Evolutionary conservation across 2,797 vertebrate genomes (phyloP).

Genomic region (Myioborus melanocephalus): DNA sequence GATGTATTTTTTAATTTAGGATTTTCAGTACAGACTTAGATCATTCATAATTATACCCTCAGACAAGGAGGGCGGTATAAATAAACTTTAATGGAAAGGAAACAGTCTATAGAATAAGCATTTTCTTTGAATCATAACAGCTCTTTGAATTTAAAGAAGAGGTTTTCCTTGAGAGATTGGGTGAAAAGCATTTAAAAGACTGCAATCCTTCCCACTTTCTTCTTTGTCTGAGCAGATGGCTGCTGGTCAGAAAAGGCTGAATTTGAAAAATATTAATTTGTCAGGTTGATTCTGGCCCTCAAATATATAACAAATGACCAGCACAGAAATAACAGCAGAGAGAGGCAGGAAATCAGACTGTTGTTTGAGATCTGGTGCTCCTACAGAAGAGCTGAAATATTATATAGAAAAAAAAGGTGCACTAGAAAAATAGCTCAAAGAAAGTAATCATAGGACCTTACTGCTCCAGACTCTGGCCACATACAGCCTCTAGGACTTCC

Average conservation of each 20-base stretch:
- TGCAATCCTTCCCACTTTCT: neutral
- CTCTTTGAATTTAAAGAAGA: constrained; percentile 38
- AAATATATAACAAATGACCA: neutral
- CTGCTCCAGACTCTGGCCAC: constrained; percentile 12
- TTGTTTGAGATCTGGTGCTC: neutral
- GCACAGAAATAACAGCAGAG: constrained; percentile 7
- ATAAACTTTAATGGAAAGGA: constrained; percentile 67
- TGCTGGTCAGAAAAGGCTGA: constrained; percentile 32
- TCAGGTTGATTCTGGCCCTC: neutral
- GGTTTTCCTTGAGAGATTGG: constrained; percentile 6
- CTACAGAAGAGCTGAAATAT: neutral
- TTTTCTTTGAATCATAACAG: constrained; percentile 58
- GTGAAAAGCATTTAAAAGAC: constrained; percentile 48
- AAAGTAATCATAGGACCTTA: neutral
- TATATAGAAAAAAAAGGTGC: neutral
- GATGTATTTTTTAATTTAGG: constrained; percentile 67
- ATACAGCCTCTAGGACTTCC: neutral
- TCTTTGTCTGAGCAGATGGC: constrained; percentile 45
- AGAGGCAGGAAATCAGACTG: neutral
- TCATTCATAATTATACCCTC: constrained; percentile 64
- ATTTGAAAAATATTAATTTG: constrained; percentile 6
- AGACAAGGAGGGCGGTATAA: constrained; percentile 56
- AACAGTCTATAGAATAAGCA: constrained; percentile 51
- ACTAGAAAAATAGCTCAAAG: constrained; percentile 4
- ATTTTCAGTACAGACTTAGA: constrained; percentile 66